These are phyloP conservation scores for Spicauda simplicius DNA, from an alignment of 2,888 invertebrate species.

Conservation along the genomic window DNA sequence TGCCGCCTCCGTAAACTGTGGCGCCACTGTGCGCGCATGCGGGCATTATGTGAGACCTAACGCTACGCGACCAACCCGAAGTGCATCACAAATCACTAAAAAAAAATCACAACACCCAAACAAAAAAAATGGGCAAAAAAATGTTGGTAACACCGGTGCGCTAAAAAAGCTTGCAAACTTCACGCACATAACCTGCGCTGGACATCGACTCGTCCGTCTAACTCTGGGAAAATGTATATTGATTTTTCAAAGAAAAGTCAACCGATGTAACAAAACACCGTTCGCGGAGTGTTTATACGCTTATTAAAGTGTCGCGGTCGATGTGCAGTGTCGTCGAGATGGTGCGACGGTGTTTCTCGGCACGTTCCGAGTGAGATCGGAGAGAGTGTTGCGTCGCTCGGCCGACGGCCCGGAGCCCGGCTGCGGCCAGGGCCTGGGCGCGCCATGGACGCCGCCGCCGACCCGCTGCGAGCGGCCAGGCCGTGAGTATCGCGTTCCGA, in stretches of 20 bases:
- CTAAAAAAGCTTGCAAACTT: conserved; percentile 86
- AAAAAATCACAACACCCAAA: conserved; percentile 84
- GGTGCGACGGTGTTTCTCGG: conserved; percentile 81
- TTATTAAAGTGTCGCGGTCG: conserved; percentile 76
- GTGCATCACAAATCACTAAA: conserved; percentile 74
- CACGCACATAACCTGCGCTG: conserved; percentile 86
- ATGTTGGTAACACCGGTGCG: conserved; percentile 85
- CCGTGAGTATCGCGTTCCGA: conserved; percentile 75
- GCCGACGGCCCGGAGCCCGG: conserved; percentile 81
- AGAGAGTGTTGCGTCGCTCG: conserved; percentile 82
- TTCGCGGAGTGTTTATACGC: conserved; percentile 84
- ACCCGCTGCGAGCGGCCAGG: conserved; percentile 81
- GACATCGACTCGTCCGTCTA: conserved; percentile 85
- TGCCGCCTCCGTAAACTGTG: conserved; percentile 35
- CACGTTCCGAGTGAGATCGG: conserved; percentile 81
- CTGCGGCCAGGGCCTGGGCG: conserved; percentile 82
- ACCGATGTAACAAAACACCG: conserved; percentile 85
- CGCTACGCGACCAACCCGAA: conserved; percentile 62
- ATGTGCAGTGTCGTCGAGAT: conserved; percentile 82
- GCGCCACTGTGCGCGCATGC: conserved; percentile 45
- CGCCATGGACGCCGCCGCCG: conserved; percentile 82
- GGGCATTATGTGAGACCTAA: conserved; percentile 76
- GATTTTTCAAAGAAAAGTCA: conserved; percentile 86
- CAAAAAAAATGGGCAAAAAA: conserved; percentile 83
- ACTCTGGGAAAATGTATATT: conserved; percentile 86